Conservation (phyloP, 2,888 invertebrate species). For the Scaptomyza tumidula region DNA sequence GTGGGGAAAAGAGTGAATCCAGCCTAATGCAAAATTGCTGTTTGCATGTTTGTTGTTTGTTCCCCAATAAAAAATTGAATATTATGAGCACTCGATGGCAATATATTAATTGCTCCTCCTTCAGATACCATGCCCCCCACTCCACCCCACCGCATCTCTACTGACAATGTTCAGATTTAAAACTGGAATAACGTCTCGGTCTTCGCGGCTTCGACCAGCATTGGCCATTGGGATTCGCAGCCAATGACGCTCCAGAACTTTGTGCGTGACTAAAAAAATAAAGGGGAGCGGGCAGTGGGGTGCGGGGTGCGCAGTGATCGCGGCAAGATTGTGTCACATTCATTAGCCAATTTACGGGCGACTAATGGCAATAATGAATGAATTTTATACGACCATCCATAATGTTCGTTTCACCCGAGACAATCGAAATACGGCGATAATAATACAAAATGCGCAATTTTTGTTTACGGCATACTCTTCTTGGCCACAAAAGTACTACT, state of each 20-base stretch:
- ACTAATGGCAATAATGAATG: slow-evolving; percentile 82
- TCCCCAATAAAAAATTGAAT: slow-evolving; percentile 69
- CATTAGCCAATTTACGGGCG: slow-evolving; percentile 80
- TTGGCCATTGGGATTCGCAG: slow-evolving; percentile 20
- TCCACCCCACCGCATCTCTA: slow-evolving; percentile 6
- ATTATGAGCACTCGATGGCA: slow-evolving; percentile 75
- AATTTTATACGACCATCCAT: slow-evolving; percentile 80
- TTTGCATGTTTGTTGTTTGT: slow-evolving; percentile 25
- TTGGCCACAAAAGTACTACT: slow-evolving; percentile 10
- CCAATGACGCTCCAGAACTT: slow-evolving; percentile 50
- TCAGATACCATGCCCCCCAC: slow-evolving; percentile 13
- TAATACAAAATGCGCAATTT: slow-evolving; percentile 59
- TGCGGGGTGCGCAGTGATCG: slow-evolving; percentile 4
- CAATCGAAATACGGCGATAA: slow-evolving; percentile 59
- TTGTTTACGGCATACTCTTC: slow-evolving; percentile 34
- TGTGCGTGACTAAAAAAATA: slow-evolving; percentile 14
- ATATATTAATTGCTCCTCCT: slow-evolving; percentile 67
- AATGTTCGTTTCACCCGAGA: slow-evolving; percentile 49
- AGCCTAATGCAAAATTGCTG: slow-evolving; percentile 9
- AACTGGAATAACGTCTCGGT: slow-evolving; percentile 79
- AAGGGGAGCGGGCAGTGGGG: slow-evolving; percentile 8
- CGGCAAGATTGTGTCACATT: slow-evolving; percentile 66
- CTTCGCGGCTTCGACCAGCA: slow-evolving; percentile 7
- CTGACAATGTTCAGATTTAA: slow-evolving; percentile 65
- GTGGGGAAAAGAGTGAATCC: not conserved